These are phyloP conservation scores for Zootoca vivipara DNA, from an alignment of 2,113 vertebrate genomes.

Conservation along the genomic window DNA sequence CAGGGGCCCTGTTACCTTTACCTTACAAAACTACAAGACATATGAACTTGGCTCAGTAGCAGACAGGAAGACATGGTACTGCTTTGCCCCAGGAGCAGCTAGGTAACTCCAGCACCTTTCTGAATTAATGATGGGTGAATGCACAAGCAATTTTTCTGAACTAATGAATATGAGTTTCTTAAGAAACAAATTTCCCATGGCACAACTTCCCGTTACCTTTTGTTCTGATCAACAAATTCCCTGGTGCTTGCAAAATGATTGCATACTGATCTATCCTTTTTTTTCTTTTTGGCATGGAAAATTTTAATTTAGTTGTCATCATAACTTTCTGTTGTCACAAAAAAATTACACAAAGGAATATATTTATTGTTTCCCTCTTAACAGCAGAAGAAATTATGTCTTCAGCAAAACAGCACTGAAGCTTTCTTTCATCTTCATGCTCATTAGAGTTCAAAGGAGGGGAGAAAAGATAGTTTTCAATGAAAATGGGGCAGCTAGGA, in stretches of 20 bases:
- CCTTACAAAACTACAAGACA: no score
- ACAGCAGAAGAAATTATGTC: neutral
- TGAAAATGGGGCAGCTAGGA: neutral
- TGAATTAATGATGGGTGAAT: neutral
- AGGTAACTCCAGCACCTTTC: neutral
- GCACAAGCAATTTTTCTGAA: neutral
- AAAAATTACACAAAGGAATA: neutral
- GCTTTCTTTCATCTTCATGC: neutral
- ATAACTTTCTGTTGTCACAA: conserved; percentile 2
- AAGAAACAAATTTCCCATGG: neutral
- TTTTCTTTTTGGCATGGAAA: neutral
- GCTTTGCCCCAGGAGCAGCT: neutral
- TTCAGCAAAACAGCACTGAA: neutral
- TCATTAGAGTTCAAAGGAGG: conserved; percentile 1
- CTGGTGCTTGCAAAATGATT: neutral
- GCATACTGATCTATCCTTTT: conserved; percentile 13
- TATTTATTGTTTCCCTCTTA: conserved; percentile 24
- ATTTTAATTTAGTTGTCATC: conserved; percentile 16
- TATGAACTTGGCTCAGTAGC: no score
- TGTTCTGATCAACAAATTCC: neutral
- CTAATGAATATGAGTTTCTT: neutral
- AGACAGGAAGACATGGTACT: neutral
- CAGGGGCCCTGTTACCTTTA: no score
- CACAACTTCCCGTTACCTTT: fast-evolving
- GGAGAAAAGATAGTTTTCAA: neutral